A percentile compares a stretch with the other conserved stretches of the same genome.
These are phyloP conservation scores for Galeopterus variegatus DNA, from an alignment of 2,113 vertebrate species.

Conservation along the genomic window DNA sequence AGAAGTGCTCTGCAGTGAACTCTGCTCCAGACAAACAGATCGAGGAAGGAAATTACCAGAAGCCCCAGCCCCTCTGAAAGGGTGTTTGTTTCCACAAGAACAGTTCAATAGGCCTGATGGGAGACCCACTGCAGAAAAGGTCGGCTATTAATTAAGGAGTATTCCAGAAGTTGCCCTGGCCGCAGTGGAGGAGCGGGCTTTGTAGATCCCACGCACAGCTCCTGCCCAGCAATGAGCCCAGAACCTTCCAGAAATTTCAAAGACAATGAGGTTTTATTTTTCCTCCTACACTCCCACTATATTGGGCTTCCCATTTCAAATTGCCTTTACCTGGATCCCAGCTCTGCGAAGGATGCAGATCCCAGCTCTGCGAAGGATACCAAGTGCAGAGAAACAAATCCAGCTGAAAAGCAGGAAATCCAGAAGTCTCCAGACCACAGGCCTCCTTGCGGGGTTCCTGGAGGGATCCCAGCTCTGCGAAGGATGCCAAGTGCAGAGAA, in stretches of 20 bases:
- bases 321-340: neutral
- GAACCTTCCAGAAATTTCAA: neutral
- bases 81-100: conserved; percentile 54
- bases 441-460: neutral
- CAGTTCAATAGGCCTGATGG: neutral
- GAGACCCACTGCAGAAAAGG: neutral
- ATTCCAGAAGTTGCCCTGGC: neutral
- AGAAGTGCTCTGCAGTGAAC: neutral
- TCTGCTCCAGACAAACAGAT: neutral
- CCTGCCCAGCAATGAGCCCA: neutral
- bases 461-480: neutral
- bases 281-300: neutral
- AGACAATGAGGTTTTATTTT: neutral
- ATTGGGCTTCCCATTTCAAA: neutral
- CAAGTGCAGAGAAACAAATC: rapidly evolving
- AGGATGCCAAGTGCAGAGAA: neutral
- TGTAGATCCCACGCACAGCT: neutral
- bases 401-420: neutral
- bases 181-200: rapidly evolving
- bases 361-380: too few relatives aligned
- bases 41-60: neutral
- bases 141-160: neutral
- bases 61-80: neutral
- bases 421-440: neutral
- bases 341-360: neutral